These are phyloP conservation scores for Pseudococcus jackbeardsleyi DNA, from an alignment of 2,888 invertebrate species.

Conservation along the genomic window DNA sequence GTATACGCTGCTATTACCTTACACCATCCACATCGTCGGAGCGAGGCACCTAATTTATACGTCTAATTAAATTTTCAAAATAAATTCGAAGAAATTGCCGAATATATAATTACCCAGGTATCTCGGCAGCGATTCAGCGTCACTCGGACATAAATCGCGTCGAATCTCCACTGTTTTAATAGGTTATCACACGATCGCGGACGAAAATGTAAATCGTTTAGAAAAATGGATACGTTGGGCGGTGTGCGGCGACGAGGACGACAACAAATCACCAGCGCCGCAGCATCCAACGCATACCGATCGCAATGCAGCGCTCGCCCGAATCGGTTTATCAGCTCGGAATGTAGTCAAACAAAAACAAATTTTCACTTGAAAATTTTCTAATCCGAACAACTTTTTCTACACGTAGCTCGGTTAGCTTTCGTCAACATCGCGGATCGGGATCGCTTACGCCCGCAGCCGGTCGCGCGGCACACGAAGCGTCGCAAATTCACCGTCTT, in stretches of 20 bases:
- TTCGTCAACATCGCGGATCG: neutral
- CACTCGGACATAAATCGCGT: too few relatives aligned
- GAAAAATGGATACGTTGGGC: too few relatives aligned
- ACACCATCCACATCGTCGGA: too few relatives aligned
- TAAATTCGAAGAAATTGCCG: neutral
- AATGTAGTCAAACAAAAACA: conserved; percentile 28
- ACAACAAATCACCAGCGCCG: neutral
- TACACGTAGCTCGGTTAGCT: neutral
- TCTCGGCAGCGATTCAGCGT: too few relatives aligned
- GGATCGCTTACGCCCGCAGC: neutral
- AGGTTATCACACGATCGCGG: too few relatives aligned
- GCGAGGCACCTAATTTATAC: neutral
- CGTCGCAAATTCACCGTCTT: neutral
- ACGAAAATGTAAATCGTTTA: too few relatives aligned
- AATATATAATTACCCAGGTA: neutral
- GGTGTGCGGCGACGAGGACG: neutral
- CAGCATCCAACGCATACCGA: too few relatives aligned
- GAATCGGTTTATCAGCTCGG: neutral
- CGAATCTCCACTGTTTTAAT: too few relatives aligned
- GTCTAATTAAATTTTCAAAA: neutral
- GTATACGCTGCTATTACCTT: too few relatives aligned
- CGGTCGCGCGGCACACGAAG: neutral
- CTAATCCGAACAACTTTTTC: conserved; percentile 20
- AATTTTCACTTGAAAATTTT: conserved; percentile 23
- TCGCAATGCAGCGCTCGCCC: too few relatives aligned